Evolutionary conservation across 2,113 vertebrate species (phyloP).

Genomic region (Aegithalos caudatus): DNA sequence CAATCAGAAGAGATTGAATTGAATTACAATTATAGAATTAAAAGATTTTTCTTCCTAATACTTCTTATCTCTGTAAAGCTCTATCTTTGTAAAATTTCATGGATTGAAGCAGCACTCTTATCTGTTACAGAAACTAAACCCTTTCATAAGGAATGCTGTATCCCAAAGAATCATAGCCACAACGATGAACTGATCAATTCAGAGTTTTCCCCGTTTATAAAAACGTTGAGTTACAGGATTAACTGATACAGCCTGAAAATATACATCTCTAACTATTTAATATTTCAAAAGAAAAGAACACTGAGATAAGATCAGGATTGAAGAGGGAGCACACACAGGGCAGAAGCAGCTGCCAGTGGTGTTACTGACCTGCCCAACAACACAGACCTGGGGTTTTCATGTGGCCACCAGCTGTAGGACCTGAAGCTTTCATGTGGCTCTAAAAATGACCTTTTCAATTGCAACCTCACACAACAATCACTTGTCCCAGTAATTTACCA

Average conservation of each 20-base stretch:
- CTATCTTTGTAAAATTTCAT: background rate
- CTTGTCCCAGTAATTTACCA: background rate
- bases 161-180: background rate
- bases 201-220: background rate
- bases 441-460: background rate
- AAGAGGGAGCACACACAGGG: background rate
- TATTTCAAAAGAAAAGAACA: background rate
- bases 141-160: background rate
- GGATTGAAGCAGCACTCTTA: background rate
- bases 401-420: background rate
- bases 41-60: conserved; percentile 11
- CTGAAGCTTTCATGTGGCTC: background rate
- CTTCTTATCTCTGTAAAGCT: background rate
- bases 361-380: background rate
- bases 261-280: background rate
- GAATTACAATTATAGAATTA: conserved; percentile 12
- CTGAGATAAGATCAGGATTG: background rate
- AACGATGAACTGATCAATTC: background rate
- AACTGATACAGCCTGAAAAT: background rate
- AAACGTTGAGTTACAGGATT: background rate
- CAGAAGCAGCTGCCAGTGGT: background rate
- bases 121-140: background rate
- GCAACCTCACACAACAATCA: background rate
- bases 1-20: background rate
- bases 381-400: background rate